Base-by-base conservation (phyloP, 2,797 vertebrate species). In the Neoniphon sammara region DNA sequence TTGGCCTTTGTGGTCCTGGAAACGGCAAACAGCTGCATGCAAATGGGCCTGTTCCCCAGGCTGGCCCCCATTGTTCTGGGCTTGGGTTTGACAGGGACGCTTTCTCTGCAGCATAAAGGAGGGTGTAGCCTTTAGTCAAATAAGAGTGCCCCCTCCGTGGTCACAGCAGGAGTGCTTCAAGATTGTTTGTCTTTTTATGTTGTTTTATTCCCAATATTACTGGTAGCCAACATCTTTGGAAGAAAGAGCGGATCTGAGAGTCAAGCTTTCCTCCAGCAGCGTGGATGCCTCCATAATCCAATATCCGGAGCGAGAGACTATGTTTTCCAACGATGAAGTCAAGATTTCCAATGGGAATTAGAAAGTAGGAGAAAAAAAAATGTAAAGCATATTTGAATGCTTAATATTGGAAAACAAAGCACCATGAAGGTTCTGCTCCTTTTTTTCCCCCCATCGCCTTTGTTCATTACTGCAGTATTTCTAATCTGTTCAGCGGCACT, bases 11-110 rank as follows among this genome's bases (percentile, higher is more conserved):
- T 93, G 93, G 90, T 96, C 95, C 94, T 96, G 95, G 96, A 96
- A 96, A 95, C 89, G 92, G 95, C 96, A 96, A 97, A 97, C 96
- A 97, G 96, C 96, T 96, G 95, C 96, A 97, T 96, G 96, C 96
- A 96, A 97, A 97, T 96, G 94, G 95, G 83, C 91, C 92, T 84
- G 92, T 89, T 94, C 94, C 92, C 94, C 55, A 90, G 91, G 92
- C 93, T 94, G 93, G 93, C 92, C 94, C 92, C 95, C 91, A 96
- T 96, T 97, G 96, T 95, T 93, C 94, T 90, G 92, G 84, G 91
- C 93, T 95, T 94, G 88, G 88, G 94, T 89, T 89, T 95, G 94
- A 96, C 94, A 94, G 95, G 94, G 95, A 96, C 94, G 95, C 94
- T 96, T 95, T 95, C 96, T 96, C 77, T 81, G 71, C 70, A 84